These are phyloP conservation scores for Zophobas morio DNA, from an alignment of 1,140 invertebrate genomes.

Conservation along the genomic window DNA sequence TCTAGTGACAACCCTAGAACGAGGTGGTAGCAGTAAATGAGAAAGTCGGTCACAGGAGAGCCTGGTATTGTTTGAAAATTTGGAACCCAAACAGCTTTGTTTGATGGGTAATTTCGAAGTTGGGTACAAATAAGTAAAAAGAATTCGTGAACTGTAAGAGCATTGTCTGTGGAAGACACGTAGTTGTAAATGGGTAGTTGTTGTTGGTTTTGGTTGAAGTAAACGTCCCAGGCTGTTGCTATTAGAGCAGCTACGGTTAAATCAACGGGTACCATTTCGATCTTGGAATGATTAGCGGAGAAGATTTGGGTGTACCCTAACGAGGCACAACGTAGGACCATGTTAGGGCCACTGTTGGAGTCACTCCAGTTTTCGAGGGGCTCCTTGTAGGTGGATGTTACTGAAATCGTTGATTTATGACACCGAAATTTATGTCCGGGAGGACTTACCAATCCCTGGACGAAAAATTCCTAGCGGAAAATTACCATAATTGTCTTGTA, in stretches of 20 bases:
- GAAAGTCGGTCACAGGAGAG: constrained; percentile 65
- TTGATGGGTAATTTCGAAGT: constrained; percentile 70
- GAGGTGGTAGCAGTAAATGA: constrained; percentile 65
- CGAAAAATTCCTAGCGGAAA: constrained; percentile 82
- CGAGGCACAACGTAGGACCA: constrained; percentile 65
- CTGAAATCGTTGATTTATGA: constrained; percentile 66
- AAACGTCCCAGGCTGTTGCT: constrained; percentile 78
- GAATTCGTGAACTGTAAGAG: constrained; percentile 77
- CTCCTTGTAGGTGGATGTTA: constrained; percentile 85
- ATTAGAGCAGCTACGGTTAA: constrained; percentile 84
- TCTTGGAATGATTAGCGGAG: constrained; percentile 73
- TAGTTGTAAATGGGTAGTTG: constrained; percentile 78
- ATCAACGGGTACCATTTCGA: constrained; percentile 90
- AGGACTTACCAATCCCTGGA: constrained; percentile 71
- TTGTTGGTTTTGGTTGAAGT: constrained; percentile 62
- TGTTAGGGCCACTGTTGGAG: constrained; percentile 90
- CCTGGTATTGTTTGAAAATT: constrained; percentile 69
- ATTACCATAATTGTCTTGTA: constrained; percentile 74
- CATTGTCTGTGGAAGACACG: constrained; percentile 77
- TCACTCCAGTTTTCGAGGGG: constrained; percentile 85
- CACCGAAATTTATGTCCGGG: background rate
- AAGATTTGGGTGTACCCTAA: constrained; percentile 81
- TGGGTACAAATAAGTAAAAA: constrained; percentile 67
- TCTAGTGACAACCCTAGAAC: constrained; percentile 74
- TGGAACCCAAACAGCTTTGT: constrained; percentile 74